These are phyloP conservation scores for Ispidina lecontei DNA, from an alignment of 2,797 vertebrate genomes.

Conservation along the genomic window DNA sequence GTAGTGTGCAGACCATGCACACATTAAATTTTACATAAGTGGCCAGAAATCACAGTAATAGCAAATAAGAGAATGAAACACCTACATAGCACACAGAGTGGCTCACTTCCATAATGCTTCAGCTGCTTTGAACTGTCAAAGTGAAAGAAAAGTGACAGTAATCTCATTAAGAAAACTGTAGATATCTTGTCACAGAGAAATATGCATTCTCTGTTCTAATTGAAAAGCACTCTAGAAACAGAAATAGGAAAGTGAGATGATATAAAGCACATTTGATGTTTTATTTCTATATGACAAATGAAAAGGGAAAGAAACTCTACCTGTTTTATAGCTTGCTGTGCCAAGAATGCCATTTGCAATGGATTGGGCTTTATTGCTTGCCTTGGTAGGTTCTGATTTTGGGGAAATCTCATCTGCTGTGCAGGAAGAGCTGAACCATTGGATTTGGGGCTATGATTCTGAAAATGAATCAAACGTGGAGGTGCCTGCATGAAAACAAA, in stretches of 20 bases:
- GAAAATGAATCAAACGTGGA: slow-evolving; percentile 82
- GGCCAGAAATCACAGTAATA: background rate
- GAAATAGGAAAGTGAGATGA: background rate
- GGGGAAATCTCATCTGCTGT: slow-evolving; percentile 77
- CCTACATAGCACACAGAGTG: background rate
- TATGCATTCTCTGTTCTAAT: background rate
- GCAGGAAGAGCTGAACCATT: slow-evolving; percentile 76
- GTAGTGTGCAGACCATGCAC: background rate
- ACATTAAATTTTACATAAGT: rapidly evolving
- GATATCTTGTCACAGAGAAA: background rate
- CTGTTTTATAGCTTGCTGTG: slow-evolving; percentile 85
- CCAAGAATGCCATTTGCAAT: slow-evolving; percentile 80
- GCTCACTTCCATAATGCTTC: background rate
- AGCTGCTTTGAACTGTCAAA: background rate
- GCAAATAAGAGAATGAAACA: background rate
- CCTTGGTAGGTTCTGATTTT: slow-evolving; percentile 73
- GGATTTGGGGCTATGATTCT: slow-evolving; percentile 76
- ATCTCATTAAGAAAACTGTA: background rate
- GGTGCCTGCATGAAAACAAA: slow-evolving; percentile 71
- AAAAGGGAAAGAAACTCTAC: slow-evolving; percentile 39
- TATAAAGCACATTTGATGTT: background rate
- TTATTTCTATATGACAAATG: background rate
- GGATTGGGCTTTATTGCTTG: slow-evolving; percentile 75
- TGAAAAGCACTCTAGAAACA: background rate
- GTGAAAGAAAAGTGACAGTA: background rate